Evolutionary conservation across 1,140 invertebrate species (phyloP).

Genomic region (Cydia pomonella): DNA sequence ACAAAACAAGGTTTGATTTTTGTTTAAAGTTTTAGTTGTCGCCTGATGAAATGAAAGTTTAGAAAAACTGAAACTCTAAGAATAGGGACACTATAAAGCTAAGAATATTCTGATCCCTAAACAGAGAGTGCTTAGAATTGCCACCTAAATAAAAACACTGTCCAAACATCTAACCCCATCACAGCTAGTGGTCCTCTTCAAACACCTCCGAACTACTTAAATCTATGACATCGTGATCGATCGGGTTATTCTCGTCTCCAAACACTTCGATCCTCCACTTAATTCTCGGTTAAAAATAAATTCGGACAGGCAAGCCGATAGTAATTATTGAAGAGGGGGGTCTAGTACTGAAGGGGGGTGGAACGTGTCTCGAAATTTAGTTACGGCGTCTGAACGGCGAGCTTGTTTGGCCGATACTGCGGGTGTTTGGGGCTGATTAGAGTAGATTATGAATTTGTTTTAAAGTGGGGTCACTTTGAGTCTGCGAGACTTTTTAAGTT

Average conservation of each 20-base stretch:
- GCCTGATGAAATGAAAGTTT: no score
- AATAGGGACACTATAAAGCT: neutral
- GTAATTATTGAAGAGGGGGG: conserved; percentile 29
- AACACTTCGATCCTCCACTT: neutral
- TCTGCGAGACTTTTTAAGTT: neutral
- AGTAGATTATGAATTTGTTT: conserved; percentile 4
- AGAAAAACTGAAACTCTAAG: no score
- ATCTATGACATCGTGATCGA: conserved; percentile 11
- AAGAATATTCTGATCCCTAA: neutral
- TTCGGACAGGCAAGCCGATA: conserved; percentile 16
- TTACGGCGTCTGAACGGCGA: conserved; percentile 11
- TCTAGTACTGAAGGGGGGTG: neutral
- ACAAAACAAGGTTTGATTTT: no score
- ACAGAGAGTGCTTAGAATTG: neutral
- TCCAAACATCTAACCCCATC: neutral
- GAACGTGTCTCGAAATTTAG: conserved; percentile 33
- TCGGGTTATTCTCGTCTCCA: conserved; percentile 10
- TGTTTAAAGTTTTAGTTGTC: no score
- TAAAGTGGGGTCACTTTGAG: conserved; percentile 5
- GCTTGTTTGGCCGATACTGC: conserved; percentile 1
- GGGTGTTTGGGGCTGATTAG: conserved; percentile 1
- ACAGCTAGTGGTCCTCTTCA: conserved; percentile 6
- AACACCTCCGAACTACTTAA: conserved; percentile 11
- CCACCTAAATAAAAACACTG: conserved; percentile 1
- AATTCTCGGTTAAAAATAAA: conserved; percentile 29